These are phyloP conservation scores for Hemibates koningsi DNA, from an alignment of 2,113 vertebrate genomes.

Conservation along the genomic window DNA sequence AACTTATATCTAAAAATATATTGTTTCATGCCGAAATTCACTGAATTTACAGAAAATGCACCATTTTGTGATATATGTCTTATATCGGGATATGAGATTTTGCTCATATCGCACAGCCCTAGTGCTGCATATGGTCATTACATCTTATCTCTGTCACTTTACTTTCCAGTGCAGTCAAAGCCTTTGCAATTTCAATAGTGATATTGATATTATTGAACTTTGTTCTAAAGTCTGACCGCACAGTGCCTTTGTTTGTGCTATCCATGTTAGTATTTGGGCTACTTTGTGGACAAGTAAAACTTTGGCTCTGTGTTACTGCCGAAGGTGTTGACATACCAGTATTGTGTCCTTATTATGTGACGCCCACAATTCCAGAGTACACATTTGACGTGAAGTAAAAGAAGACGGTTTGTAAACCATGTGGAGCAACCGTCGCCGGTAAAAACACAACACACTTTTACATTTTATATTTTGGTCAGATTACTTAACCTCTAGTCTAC, in stretches of 20 bases:
- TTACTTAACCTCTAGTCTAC: not conserved
- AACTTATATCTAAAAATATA: not conserved
- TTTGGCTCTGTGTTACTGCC: not conserved
- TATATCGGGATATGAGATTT: not conserved
- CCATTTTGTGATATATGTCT: not conserved
- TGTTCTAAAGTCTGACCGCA: not conserved
- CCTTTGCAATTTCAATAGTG: not conserved
- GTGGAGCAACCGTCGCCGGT: not conserved
- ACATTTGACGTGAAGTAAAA: not conserved
- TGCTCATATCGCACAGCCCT: not conserved
- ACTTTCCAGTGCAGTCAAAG: not conserved
- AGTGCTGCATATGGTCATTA: not conserved
- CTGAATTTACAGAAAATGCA: not conserved
- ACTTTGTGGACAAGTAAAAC: not conserved
- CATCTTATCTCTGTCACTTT: not conserved
- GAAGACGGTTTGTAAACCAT: accelerated
- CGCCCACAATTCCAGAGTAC: not conserved
- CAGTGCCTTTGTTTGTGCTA: not conserved
- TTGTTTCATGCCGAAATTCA: not conserved
- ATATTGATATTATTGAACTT: not conserved
- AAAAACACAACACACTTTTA: not conserved
- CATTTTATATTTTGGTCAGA: not conserved
- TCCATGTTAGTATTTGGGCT: not conserved
- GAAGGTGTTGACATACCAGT: not conserved
- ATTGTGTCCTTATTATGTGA: not conserved